Conservation (phyloP, 2,113 vertebrate genomes). For the Coregonus clupeaformis region DNA sequence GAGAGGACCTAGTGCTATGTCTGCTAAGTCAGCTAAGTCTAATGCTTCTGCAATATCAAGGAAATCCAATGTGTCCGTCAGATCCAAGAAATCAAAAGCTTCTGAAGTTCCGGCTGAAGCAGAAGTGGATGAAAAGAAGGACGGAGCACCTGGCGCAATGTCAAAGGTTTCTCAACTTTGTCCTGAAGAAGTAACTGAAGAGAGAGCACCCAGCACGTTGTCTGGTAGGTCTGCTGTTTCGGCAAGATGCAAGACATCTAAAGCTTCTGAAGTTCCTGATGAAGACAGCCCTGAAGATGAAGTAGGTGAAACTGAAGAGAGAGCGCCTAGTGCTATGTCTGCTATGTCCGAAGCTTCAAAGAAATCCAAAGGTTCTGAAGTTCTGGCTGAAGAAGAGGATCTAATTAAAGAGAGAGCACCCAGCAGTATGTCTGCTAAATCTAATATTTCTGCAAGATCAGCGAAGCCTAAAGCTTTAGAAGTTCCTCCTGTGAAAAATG, state of each 20-base stretch:
- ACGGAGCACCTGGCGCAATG: slow-evolving; percentile 29
- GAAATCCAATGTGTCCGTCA: slow-evolving; percentile 32
- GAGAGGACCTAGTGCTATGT: neutral
- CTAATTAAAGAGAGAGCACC: too few species aligned
- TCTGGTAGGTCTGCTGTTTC: slow-evolving; percentile 30
- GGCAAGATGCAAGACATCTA: slow-evolving; percentile 34
- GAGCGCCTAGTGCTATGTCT: too few species aligned
- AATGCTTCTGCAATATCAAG: neutral
- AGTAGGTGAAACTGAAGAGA: too few species aligned
- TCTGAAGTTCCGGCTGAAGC: neutral
- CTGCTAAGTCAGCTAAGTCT: too few species aligned
- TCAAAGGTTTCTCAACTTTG: slow-evolving; percentile 40
- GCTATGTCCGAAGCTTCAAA: slow-evolving; percentile 24
- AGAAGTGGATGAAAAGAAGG: neutral
- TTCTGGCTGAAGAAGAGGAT: too few species aligned
- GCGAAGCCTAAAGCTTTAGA: slow-evolving; percentile 43
- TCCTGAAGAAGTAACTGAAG: slow-evolving; percentile 27
- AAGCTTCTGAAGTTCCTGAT: neutral
- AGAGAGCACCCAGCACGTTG: slow-evolving; percentile 29
- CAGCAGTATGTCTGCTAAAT: too few species aligned
- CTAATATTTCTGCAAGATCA: neutral
- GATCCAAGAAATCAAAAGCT: slow-evolving; percentile 20
- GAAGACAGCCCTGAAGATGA: too few species aligned
- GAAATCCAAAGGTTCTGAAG: too few species aligned
- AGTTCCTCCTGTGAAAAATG: neutral